Conservation (phyloP, 35 echinoderm and acorn worm species). For the Lytechinus variegatus region DNA sequence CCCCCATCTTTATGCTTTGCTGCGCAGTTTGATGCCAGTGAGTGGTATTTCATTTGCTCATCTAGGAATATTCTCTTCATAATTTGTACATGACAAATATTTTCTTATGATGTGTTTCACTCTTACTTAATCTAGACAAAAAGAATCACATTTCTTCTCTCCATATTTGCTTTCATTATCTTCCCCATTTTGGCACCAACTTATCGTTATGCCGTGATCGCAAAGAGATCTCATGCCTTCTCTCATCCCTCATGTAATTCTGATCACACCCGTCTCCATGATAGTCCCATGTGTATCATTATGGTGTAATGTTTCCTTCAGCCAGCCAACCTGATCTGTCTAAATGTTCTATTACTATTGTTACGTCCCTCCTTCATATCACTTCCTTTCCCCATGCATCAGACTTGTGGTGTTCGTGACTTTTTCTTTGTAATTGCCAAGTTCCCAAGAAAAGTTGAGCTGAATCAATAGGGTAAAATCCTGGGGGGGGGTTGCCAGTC, state of each 20-base stretch:
- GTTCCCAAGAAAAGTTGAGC: too few species aligned
- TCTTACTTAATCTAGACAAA: too few species aligned
- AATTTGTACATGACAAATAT: too few species aligned
- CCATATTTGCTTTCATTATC: not conserved
- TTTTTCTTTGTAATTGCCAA: too few species aligned
- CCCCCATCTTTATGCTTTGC: too few species aligned
- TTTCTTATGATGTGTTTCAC: too few species aligned
- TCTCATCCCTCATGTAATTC: not conserved
- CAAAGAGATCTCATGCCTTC: not conserved
- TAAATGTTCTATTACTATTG: not conserved
- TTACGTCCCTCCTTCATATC: not conserved
- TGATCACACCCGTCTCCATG: not conserved
- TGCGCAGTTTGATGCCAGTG: too few species aligned
- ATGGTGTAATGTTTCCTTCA: not conserved
- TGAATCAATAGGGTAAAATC: too few species aligned
- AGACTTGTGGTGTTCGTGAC: not conserved
- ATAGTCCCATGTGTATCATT: slow-evolving; percentile 2
- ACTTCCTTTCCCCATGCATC: not conserved
- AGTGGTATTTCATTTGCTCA: too few species aligned
- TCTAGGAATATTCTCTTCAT: too few species aligned
- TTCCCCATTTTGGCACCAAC: not conserved
- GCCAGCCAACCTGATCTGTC: not conserved
- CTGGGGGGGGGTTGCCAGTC: too few species aligned
- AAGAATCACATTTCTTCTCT: not conserved
- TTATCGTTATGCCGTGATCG: not conserved